phyloP scores from a whole-genome alignment of 2,888 invertebrate genomes.

The Tigriopus californicus region DNA sequence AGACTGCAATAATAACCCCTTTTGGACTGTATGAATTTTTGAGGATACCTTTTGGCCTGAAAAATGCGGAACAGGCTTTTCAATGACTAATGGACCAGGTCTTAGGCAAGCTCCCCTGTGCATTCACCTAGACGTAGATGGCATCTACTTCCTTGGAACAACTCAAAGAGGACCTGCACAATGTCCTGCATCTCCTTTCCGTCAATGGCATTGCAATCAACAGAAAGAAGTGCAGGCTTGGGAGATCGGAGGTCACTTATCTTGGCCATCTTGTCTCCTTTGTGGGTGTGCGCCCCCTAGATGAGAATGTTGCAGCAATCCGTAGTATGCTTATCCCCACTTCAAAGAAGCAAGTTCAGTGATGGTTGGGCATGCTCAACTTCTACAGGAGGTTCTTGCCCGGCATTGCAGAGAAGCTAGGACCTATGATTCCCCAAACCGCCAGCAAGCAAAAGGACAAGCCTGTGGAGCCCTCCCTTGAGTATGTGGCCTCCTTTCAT shows the following conservation, averaged over 20 bases:
- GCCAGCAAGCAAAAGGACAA: too few relatives aligned
- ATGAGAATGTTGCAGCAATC: too few relatives aligned
- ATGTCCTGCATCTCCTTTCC: background rate
- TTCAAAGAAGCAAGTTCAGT: too few relatives aligned
- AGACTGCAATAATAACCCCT: conserved; percentile 15
- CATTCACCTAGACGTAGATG: conserved; percentile 12
- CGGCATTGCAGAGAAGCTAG: too few relatives aligned
- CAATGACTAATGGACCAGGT: conserved; percentile 11
- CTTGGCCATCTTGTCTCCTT: background rate
- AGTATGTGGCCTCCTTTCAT: background rate
- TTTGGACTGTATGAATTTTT: conserved; percentile 11
- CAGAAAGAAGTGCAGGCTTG: too few relatives aligned
- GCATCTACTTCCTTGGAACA: background rate
- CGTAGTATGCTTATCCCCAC: too few relatives aligned
- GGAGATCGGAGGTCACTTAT: too few relatives aligned
- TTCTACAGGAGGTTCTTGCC: too few relatives aligned
- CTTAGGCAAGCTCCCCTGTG: background rate
- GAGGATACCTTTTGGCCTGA: conserved; percentile 13
- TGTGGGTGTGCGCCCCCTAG: too few relatives aligned
- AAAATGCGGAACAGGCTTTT: conserved; percentile 12
- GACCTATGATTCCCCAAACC: too few relatives aligned
- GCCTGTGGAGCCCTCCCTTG: background rate
- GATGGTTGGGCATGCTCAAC: too few relatives aligned
- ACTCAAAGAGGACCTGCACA: background rate
- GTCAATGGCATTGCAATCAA: too few relatives aligned